Base-by-base conservation (phyloP, 2,797 vertebrate genomes). In the Argya squamiceps region DNA sequence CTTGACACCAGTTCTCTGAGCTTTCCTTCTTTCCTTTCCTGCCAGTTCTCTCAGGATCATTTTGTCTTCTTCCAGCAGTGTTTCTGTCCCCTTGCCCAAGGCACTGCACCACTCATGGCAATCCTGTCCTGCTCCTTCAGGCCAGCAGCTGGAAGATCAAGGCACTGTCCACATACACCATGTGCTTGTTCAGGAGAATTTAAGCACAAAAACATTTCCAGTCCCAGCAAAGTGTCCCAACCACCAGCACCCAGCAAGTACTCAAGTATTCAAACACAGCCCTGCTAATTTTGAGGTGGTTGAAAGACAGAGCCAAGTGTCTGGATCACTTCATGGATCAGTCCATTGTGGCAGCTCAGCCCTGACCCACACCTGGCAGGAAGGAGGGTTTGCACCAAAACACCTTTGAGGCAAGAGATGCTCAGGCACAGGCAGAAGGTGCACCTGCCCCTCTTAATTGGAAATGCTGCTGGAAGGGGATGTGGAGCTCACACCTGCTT, bases 161-260 rank as follows among this genome's bases (percentile, higher is more conserved):
- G 29, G 19, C 2, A 0, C 22, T 19, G 32, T 21, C 56, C 65
- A 11, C 3, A 6, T 12, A 3, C 18, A 2, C 30, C 0, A 0
- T 1, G 79, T 4, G 84, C 30, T 37, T 39, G 6, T 2, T 17
- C 49, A 9, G 32, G 32, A 73, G 43, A 36, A 2, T 18, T 67
- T 6, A 6, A 17, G 17, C 65, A 78, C 37, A 36, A 49, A 49
- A 76, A 11, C 4, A 16, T 11, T 30, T 47, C 5, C 56, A 63
- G 47, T 23, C 43, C 58, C 11, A 70, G 52, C 47, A n/a, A 52
- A 11, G 58, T 1, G 8, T 44, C 53, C 76, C 71, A 37, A 29
- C 9, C 62, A 74, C 2, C 50, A 46, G 47, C 1, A 49, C 27
- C 18, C 68, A 85, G 50, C 43, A 58, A 73, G 47, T 2, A 37